Percentiles rank a stretch among this genome's conserved stretches.
These are phyloP conservation scores for Diorhabda elongata DNA, from an alignment of 1,140 invertebrate genomes.

Conservation along the genomic window DNA sequence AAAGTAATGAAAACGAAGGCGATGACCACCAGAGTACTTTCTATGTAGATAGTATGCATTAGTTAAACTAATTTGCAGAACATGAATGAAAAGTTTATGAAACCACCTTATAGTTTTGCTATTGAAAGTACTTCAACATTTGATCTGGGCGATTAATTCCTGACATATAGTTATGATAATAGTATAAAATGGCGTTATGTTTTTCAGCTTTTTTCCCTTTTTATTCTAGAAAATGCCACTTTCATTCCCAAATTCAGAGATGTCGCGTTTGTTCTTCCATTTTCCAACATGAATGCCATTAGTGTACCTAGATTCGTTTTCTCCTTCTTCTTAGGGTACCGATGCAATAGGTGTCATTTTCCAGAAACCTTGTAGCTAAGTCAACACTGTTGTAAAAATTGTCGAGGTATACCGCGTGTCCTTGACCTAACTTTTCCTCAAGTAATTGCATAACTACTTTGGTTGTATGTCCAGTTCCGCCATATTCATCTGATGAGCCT, in stretches of 20 bases:
- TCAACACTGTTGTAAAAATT: constrained; percentile 39
- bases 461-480: constrained; percentile 27
- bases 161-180: constrained; percentile 6
- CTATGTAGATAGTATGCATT: constrained; percentile 18
- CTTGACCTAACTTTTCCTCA: constrained; percentile 37
- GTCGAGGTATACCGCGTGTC: constrained; percentile 44
- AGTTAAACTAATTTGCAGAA: constrained; percentile 10
- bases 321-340: constrained; percentile 37
- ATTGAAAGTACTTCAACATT: background rate
- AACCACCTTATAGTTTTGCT: constrained; percentile 1
- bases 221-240: background rate
- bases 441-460: constrained; percentile 29
- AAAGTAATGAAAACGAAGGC: constrained; percentile 19
- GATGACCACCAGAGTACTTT: constrained; percentile 14
- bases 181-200: constrained; percentile 1
- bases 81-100: constrained; percentile 17
- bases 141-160: constrained; percentile 3
- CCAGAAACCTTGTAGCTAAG: constrained; percentile 30
- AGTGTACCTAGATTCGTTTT: constrained; percentile 35
- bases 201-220: background rate
- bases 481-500: constrained; percentile 25
- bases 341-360: constrained; percentile 38
- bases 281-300: constrained; percentile 35
- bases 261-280: constrained; percentile 39
- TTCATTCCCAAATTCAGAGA: constrained; percentile 3